phyloP scores from a whole-genome alignment of 2,888 invertebrate species.

The Scrobipalpa costella region DNA sequence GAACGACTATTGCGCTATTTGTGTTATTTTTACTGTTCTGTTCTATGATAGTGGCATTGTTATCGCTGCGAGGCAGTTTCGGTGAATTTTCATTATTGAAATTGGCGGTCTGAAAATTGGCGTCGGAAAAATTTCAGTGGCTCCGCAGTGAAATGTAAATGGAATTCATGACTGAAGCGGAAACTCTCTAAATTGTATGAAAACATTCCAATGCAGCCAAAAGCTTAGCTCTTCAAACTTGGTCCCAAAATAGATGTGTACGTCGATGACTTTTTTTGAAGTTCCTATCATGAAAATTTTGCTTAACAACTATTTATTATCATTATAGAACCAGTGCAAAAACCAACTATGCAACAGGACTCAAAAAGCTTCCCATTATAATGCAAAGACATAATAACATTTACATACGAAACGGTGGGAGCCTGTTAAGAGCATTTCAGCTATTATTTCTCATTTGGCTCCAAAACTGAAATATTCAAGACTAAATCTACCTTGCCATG shows the following conservation, averaged over 20 bases:
- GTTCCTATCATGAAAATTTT: too few species aligned
- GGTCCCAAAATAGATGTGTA: too few species aligned
- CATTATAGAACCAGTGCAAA: neutral
- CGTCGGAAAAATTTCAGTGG: neutral
- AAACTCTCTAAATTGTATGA: neutral
- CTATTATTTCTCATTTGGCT: constrained; percentile 33
- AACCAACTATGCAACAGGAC: constrained; percentile 10
- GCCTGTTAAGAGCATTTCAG: constrained; percentile 20
- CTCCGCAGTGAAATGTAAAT: neutral
- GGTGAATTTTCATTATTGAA: constrained; percentile 10
- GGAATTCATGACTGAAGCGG: neutral
- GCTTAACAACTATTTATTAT: too few species aligned
- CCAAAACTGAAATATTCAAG: constrained; percentile 41
- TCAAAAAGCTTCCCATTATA: constrained; percentile 8
- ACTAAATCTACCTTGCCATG: constrained; percentile 45
- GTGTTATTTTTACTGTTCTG: constrained; percentile 17
- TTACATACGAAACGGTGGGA: constrained; percentile 20
- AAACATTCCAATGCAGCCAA: neutral
- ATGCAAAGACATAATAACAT: constrained; percentile 20
- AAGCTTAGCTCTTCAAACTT: too few species aligned
- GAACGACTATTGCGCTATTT: constrained; percentile 18
- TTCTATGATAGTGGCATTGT: constrained; percentile 9
- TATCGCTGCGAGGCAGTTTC: constrained; percentile 1
- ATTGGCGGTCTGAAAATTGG: neutral
- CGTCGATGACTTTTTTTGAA: too few species aligned